phyloP scores from a whole-genome alignment of 2,797 vertebrate genomes.

The Pogonophryne albipinna region DNA sequence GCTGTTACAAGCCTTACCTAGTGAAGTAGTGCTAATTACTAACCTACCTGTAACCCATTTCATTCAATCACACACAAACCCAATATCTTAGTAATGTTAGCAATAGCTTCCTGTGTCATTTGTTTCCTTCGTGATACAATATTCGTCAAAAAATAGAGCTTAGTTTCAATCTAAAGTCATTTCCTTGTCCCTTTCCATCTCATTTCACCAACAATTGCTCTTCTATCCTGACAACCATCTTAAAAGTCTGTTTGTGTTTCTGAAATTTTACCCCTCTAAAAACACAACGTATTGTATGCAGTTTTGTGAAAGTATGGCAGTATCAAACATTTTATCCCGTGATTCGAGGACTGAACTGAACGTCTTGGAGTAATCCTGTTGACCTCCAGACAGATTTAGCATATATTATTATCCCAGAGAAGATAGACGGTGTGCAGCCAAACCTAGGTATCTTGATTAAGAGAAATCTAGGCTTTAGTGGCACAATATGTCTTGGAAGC shows the following conservation, averaged over 20 bases:
- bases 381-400: conserved; percentile 17
- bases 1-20: conserved; percentile 39
- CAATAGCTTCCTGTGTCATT: conserved; percentile 5
- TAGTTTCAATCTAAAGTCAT: too few relatives aligned
- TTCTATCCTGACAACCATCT: not conserved
- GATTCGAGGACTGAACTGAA: conserved; percentile 14
- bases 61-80: conserved; percentile 51
- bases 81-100: conserved; percentile 30
- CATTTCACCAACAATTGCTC: conserved; percentile 25
- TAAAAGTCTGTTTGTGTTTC: conserved; percentile 24
- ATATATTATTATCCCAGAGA: conserved; percentile 14
- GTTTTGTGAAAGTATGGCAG: conserved; percentile 35
- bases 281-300: conserved; percentile 13
- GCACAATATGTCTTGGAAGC: conserved; percentile 10
- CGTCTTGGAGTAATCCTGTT: conserved; percentile 35
- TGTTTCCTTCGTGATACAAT: conserved; percentile 8
- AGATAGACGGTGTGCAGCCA: conserved; percentile 13
- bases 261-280: not conserved
- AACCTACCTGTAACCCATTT: conserved; percentile 59
- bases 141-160: not conserved
- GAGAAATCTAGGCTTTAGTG: conserved; percentile 7
- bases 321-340: conserved; percentile 18
- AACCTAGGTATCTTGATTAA: not conserved
- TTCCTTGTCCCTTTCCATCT: not conserved
- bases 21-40: conserved; percentile 53